Evolutionary conservation across 2,888 invertebrate species (phyloP), one percentile per base, ranked within the genome.

Genomic region (Thera obeliscata): DNA sequence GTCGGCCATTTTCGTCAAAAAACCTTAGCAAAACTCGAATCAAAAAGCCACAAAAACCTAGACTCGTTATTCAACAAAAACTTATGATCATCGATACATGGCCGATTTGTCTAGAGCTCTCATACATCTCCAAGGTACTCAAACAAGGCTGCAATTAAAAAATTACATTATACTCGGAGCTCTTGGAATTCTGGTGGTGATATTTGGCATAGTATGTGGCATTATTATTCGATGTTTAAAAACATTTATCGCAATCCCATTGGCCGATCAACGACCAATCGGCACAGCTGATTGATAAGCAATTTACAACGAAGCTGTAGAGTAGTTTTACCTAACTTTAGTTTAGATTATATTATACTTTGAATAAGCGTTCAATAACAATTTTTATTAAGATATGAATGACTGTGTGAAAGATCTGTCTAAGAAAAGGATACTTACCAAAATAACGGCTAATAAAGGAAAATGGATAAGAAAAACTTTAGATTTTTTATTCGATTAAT

Each of bases 261-360:
- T 91, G 92, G 91, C 78, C 77, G 73, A 59, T 56, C 70, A 74
- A 71, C 78, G 74, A 64, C 92, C 91, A 93, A 92, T 92, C 78
- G 77, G 76, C 68, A 69, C 67, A 75, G 77, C 79, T 83, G 85
- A 87, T 87, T 86, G 81, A 81, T 84, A 86, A 87, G 86, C 80
- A 84, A 79, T 78, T 78, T 74, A 79, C 77, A 77, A 75, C 75
- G 71, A 82, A 86, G 76, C 78, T 69, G 64, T 86, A 77, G 87
- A 90, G 87, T 76, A 72, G 87, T 2, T 57, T 12, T 56, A 38
- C 38, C n/a, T 61, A 66, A 3, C 57, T 12, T 50, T 67, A 66
- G 41, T 41, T 41, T 5, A 5, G 7, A 41, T 7, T 41, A 7
- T 41, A 41, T 7, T 41, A 4, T 41, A 41, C 3, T 41, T 41